phyloP scores from a whole-genome alignment of 2,113 vertebrate species.

The Epinephelus fuscoguttatus region DNA sequence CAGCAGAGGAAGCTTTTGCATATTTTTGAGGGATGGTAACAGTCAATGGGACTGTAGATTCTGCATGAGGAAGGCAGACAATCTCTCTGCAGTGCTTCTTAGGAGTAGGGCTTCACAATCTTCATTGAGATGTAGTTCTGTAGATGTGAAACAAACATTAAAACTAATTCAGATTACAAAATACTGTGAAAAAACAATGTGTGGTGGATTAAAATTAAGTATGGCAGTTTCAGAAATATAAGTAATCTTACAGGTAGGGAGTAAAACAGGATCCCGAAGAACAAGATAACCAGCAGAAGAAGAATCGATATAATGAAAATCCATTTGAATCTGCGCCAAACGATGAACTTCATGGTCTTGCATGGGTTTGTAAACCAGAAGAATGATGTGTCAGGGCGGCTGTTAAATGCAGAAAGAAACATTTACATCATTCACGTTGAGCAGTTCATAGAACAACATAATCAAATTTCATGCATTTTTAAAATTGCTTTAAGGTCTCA shows the following conservation, averaged over 20 bases:
- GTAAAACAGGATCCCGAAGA: constrained; percentile 92
- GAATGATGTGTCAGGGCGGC: constrained; percentile 98
- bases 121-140: constrained; percentile 98
- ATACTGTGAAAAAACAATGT: neutral
- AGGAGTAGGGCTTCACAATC: constrained; percentile 90
- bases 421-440: neutral
- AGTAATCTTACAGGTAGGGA: constrained; percentile 91
- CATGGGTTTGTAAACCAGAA: constrained; percentile 98
- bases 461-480: neutral
- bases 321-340: constrained; percentile 96
- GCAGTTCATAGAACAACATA: neutral
- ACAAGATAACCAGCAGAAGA: constrained; percentile 89
- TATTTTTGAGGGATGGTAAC: constrained; percentile 18
- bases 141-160: constrained; percentile 17
- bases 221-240: neutral
- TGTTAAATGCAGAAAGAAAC: constrained; percentile 69
- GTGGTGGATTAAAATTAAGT: neutral
- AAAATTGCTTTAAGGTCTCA: neutral
- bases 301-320: constrained; percentile 89
- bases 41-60: constrained; percentile 20
- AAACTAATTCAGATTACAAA: neutral
- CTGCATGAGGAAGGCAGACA: neutral
- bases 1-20: constrained; percentile 1
- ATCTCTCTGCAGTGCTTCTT: constrained; percentile 24
- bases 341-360: constrained; percentile 96